A percentile compares a stretch with the other conserved stretches of the same genome.
Conservation (phyloP, 2,888 invertebrate genomes). For the Amblyjoppa proteus region DNA sequence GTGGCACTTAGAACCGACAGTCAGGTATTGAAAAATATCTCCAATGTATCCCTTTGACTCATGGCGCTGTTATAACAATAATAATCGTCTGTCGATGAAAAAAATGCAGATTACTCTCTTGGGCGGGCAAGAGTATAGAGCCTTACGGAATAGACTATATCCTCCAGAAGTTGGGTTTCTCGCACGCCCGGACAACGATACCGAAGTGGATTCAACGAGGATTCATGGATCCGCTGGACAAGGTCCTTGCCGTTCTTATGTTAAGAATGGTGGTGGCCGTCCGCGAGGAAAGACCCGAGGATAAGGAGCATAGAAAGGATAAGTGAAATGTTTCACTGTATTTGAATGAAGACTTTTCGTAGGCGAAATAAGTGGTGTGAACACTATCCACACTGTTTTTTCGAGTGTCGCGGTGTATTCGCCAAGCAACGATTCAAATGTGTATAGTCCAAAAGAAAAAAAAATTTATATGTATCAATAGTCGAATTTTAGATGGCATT, state of each 20-base stretch:
- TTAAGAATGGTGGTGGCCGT: slow-evolving; percentile 88
- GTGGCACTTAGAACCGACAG: slow-evolving; percentile 98
- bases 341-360: slow-evolving; percentile 13
- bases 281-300: slow-evolving; percentile 82
- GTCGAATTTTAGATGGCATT: slow-evolving; percentile 64
- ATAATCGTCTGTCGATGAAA: neutral
- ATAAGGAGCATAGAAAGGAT: slow-evolving; percentile 79
- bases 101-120: slow-evolving; percentile 89
- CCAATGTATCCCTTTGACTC: slow-evolving; percentile 44
- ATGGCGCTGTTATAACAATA: neutral
- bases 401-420: slow-evolving; percentile 50
- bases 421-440: slow-evolving; percentile 67
- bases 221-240: slow-evolving; percentile 98
- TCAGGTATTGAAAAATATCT: slow-evolving; percentile 87
- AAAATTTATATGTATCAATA: slow-evolving; percentile 44
- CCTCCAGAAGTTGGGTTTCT: slow-evolving; percentile 98
- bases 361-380: slow-evolving; percentile 23
- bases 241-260: slow-evolving; percentile 93
- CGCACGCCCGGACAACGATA: slow-evolving; percentile 98
- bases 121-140: slow-evolving; percentile 98
- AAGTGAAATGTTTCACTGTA: slow-evolving; percentile 71
- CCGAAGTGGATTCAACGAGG: slow-evolving; percentile 99
- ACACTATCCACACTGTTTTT: slow-evolving; percentile 18
- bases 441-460: slow-evolving; percentile 62
- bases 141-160: slow-evolving; percentile 99